A percentile compares a stretch with the other conserved stretches of the same genome.
Evolutionary conservation across 2,113 vertebrate genomes (phyloP).

Genomic region (Gopherus flavomarginatus): DNA sequence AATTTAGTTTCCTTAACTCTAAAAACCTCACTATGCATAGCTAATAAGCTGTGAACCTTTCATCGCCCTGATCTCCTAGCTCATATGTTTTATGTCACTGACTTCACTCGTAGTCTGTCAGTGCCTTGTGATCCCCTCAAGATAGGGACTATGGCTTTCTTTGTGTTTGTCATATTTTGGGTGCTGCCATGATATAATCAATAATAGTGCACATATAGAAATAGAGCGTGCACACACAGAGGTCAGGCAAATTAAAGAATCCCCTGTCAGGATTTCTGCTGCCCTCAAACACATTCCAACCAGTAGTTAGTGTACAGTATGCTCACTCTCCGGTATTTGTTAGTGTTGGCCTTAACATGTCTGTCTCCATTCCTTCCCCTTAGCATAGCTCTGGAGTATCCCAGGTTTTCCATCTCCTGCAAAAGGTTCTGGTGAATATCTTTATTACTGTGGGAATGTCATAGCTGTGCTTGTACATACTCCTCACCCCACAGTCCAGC

Average conservation of each 20-base stretch:
- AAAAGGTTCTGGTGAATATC: not conserved
- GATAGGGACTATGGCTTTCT: not conserved
- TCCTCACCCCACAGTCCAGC: not conserved
- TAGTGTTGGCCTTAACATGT: not conserved
- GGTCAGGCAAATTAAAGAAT: not conserved
- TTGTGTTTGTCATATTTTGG: not conserved
- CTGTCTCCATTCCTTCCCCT: not conserved
- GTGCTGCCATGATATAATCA: not conserved
- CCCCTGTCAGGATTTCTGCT: rapidly evolving
- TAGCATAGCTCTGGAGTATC: not conserved
- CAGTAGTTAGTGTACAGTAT: not conserved
- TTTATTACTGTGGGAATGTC: not conserved
- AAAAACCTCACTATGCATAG: not conserved
- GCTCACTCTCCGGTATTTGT: not conserved
- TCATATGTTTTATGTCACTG: not conserved
- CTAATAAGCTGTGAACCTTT: not conserved
- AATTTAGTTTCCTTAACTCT: not conserved
- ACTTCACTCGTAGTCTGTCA: not conserved
- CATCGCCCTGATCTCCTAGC: not conserved
- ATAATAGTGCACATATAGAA: not conserved
- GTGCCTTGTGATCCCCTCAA: not conserved
- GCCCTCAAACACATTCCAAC: not conserved
- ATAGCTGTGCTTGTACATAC: not conserved
- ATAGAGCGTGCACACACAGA: not conserved
- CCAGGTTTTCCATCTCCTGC: not conserved